Conservation (phyloP, 2,113 vertebrate species). For the Shinisaurus crocodilurus region DNA sequence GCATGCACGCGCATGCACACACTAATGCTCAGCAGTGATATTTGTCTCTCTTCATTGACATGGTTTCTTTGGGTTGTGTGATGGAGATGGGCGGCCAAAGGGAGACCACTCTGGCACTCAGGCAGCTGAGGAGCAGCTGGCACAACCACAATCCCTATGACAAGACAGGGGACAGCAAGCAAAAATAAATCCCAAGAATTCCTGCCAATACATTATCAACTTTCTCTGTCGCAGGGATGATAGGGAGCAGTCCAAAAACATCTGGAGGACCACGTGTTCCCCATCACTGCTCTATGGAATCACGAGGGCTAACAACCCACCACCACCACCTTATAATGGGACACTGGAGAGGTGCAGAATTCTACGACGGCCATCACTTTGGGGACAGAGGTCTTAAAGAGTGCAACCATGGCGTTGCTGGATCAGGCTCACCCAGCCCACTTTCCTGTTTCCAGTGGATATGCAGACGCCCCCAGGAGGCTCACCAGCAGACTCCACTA, state of each 20-base stretch:
- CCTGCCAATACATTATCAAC: not conserved
- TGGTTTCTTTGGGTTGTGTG: not conserved
- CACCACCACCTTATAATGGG: not conserved
- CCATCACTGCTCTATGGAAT: not conserved
- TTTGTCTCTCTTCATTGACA: no score
- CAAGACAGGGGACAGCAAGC: no score
- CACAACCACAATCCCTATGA: accelerated
- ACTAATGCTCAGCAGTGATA: no score
- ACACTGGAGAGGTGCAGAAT: not conserved
- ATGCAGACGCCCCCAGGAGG: not conserved
- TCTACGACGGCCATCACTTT: not conserved
- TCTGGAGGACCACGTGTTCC: no score
- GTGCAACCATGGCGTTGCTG: not conserved
- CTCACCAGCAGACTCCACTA: not conserved
- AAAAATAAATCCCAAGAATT: not conserved
- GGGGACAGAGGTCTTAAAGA: not conserved
- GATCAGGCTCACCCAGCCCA: not conserved
- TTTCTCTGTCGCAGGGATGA: not conserved
- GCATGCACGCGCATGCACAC: not conserved
- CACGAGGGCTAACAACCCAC: not conserved
- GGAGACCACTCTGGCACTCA: not conserved
- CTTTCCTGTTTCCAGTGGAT: not conserved
- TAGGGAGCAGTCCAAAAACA: no score
- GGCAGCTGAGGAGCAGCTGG: not conserved
- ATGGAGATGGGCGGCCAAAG: not conserved